phyloP scores from a whole-genome alignment of 2,113 vertebrate species.

The Chloebia gouldiae region DNA sequence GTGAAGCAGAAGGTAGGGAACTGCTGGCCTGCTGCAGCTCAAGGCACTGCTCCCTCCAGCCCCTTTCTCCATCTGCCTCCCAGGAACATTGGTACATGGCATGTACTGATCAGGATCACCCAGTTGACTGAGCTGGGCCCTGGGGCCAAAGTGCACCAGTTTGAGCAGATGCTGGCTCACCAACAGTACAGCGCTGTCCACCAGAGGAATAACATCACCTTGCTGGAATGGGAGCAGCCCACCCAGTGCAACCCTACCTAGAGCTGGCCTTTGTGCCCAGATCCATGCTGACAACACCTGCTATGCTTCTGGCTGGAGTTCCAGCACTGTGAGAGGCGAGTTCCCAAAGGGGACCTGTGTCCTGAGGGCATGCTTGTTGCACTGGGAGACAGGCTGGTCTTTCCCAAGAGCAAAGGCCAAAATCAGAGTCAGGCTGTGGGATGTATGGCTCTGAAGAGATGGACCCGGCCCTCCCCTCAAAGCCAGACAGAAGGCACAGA shows the following conservation, averaged over 20 bases:
- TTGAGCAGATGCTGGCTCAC: background rate
- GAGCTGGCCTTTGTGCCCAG: background rate
- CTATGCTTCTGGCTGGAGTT: background rate
- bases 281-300: fast-evolving
- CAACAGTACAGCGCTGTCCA: background rate
- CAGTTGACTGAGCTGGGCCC: background rate
- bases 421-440: background rate
- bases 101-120: background rate
- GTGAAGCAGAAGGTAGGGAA: background rate
- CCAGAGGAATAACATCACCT: background rate
- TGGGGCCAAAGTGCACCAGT: background rate
- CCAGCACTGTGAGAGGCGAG: background rate
- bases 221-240: background rate
- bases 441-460: background rate
- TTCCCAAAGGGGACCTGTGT: background rate
- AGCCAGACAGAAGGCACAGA: background rate
- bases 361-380: too few relatives aligned
- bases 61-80: background rate
- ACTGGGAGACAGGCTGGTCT: background rate
- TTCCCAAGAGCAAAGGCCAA: background rate
- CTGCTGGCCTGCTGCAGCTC: background rate
- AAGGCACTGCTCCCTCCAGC: background rate
- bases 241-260: background rate
- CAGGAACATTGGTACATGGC: background rate
- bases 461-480: background rate